These are phyloP conservation scores for Leptogaster cylindrica DNA, from an alignment of 2,888 invertebrate genomes.

Conservation along the genomic window DNA sequence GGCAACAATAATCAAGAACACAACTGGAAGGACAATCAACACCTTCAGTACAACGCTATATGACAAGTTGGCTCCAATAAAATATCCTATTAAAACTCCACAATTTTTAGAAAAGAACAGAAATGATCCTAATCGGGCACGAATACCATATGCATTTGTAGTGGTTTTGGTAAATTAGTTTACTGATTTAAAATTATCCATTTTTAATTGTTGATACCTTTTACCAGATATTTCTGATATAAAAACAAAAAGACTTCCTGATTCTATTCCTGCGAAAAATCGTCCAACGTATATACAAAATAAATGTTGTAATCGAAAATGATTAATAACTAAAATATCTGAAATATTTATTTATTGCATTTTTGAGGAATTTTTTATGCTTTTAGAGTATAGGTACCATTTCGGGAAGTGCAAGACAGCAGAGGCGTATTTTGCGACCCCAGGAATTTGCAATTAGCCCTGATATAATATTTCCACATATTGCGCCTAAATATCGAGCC, in stretches of 20 bases:
- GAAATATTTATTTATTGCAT: neutral
- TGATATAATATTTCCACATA: conserved; percentile 45
- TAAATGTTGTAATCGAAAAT: conserved; percentile 40
- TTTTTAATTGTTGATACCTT: too few species aligned
- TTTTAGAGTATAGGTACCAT: conserved; percentile 43
- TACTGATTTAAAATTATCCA: too few species aligned
- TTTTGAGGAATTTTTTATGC: too few species aligned
- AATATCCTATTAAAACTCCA: conserved; percentile 46
- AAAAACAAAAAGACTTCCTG: conserved; percentile 47
- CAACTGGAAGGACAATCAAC: conserved; percentile 40
- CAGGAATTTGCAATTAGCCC: conserved; percentile 43
- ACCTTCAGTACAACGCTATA: conserved; percentile 44
- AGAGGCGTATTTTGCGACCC: conserved; percentile 45
- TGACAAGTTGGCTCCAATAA: conserved; percentile 44
- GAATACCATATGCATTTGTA: conserved; percentile 45
- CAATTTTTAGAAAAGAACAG: conserved; percentile 42
- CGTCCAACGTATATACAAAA: conserved; percentile 45
- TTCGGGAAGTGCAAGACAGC: conserved; percentile 46
- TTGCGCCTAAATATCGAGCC: conserved; percentile 47
- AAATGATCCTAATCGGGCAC: conserved; percentile 46
- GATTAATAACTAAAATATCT: conserved; percentile 47
- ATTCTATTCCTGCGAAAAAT: conserved; percentile 45
- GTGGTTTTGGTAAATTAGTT: too few species aligned
- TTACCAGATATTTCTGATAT: conserved; percentile 48
- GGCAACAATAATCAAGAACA: conserved; percentile 36